phyloP scores from a whole-genome alignment of 2,888 invertebrate genomes.

The Dinocampus coccinellae region DNA sequence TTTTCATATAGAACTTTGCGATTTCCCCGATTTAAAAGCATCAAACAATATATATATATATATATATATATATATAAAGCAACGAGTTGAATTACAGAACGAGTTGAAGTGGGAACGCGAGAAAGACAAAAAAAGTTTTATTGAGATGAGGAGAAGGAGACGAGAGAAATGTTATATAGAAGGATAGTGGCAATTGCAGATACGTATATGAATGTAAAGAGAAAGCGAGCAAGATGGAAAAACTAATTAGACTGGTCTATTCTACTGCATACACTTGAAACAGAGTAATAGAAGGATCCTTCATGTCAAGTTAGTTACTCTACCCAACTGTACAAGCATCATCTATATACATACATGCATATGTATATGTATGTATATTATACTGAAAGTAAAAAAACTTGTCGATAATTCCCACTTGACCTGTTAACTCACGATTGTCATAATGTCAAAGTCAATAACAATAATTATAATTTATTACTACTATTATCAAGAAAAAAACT shows the following conservation, averaged over 20 bases:
- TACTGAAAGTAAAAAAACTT: constrained; percentile 31
- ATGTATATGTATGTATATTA: constrained; percentile 25
- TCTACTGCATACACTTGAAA: constrained; percentile 41
- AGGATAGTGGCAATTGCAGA: background rate
- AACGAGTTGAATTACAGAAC: background rate
- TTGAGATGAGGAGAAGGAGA: background rate
- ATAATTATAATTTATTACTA: background rate
- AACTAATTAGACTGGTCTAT: constrained; percentile 50
- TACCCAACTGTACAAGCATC: constrained; percentile 23
- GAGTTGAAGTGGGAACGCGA: background rate
- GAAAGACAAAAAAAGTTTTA: constrained; percentile 31
- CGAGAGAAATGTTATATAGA: background rate
- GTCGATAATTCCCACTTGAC: constrained; percentile 42
- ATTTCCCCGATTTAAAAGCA: background rate
- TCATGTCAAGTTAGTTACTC: constrained; percentile 44
- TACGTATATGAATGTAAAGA: background rate
- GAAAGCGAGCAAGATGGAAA: constrained; percentile 24
- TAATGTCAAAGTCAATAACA: background rate
- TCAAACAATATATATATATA: background rate
- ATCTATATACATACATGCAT: background rate
- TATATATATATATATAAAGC: background rate
- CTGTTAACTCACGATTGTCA: background rate
- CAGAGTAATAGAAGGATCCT: constrained; percentile 32
- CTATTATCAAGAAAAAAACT: background rate
- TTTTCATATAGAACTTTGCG: background rate